A percentile compares a stretch with the other conserved stretches of the same genome.
Conservation (phyloP, 2,888 invertebrate genomes). For the Drosophila aldrichi region DNA sequence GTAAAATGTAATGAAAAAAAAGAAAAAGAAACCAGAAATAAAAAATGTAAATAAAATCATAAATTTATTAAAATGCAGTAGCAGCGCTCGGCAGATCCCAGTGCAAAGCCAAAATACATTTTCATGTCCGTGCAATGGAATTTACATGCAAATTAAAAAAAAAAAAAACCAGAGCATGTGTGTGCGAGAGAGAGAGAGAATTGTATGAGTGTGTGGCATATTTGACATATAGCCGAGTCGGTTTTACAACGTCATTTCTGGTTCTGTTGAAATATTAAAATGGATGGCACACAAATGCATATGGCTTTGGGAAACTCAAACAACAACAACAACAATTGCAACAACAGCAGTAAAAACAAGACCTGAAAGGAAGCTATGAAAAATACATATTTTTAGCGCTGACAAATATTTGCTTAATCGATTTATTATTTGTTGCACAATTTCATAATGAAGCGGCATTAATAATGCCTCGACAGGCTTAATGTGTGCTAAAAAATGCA, state of each 20-base stretch:
- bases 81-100: slow-evolving; percentile 53
- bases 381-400: slow-evolving; percentile 70
- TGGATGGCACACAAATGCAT: slow-evolving; percentile 73
- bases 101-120: slow-evolving; percentile 68
- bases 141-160: slow-evolving; percentile 79
- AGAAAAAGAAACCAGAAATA: slow-evolving; percentile 11
- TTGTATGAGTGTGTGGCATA: slow-evolving; percentile 53
- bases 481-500: slow-evolving; percentile 50
- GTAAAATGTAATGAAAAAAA: slow-evolving; percentile 10
- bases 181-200: not conserved
- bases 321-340: too few species aligned
- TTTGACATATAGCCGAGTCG: slow-evolving; percentile 80
- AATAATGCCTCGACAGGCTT: slow-evolving; percentile 62
- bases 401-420: slow-evolving; percentile 80
- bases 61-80: slow-evolving; percentile 77
- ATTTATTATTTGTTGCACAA: slow-evolving; percentile 78
- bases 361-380: slow-evolving; percentile 45
- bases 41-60: slow-evolving; percentile 77
- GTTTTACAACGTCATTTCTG: slow-evolving; percentile 81
- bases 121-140: slow-evolving; percentile 75
- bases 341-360: slow-evolving; percentile 4
- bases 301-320: slow-evolving; percentile 40
- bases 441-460: slow-evolving; percentile 75
- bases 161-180: slow-evolving; percentile 39
- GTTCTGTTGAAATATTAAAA: slow-evolving; percentile 80